Conservation (phyloP, 2,797 vertebrate genomes). For the Leptoclinus maculatus region DNA sequence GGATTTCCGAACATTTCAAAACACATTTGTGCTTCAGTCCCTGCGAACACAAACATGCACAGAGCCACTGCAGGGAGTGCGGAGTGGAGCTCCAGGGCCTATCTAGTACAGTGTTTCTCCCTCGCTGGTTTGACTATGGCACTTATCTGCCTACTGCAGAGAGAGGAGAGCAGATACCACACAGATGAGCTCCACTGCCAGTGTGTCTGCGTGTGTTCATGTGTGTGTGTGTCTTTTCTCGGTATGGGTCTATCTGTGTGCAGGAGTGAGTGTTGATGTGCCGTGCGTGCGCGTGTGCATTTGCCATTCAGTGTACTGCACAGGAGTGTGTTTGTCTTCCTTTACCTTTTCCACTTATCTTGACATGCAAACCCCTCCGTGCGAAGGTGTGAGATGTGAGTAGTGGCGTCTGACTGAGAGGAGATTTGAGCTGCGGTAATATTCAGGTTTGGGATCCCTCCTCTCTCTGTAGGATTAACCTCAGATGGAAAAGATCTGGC, state of each 20-base stretch:
- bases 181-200: slow-evolving; percentile 76
- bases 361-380: slow-evolving; percentile 81
- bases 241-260: slow-evolving; percentile 26
- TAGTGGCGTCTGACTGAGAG: slow-evolving; percentile 76
- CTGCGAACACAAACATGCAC: slow-evolving; percentile 55
- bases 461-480: slow-evolving; percentile 81
- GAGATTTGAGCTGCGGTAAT: slow-evolving; percentile 79
- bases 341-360: slow-evolving; percentile 81
- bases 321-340: slow-evolving; percentile 70
- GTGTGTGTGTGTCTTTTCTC: slow-evolving; percentile 38
- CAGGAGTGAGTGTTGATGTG: slow-evolving; percentile 38
- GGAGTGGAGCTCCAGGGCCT: slow-evolving; percentile 56
- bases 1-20: slow-evolving; percentile 41
- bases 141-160: slow-evolving; percentile 83
- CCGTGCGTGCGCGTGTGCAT: slow-evolving; percentile 34
- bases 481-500: slow-evolving; percentile 79
- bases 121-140: slow-evolving; percentile 77
- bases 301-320: slow-evolving; percentile 57
- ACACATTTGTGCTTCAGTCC: slow-evolving; percentile 34
- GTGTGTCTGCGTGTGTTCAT: slow-evolving; percentile 52
- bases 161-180: slow-evolving; percentile 79
- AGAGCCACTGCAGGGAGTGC: slow-evolving; percentile 44
- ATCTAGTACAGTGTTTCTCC: slow-evolving; percentile 74
- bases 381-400: slow-evolving; percentile 81
- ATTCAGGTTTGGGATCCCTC: slow-evolving; percentile 78